phyloP scores from a whole-genome alignment of 2,797 vertebrate species.

The Enteromius afrohamiltoni region DNA sequence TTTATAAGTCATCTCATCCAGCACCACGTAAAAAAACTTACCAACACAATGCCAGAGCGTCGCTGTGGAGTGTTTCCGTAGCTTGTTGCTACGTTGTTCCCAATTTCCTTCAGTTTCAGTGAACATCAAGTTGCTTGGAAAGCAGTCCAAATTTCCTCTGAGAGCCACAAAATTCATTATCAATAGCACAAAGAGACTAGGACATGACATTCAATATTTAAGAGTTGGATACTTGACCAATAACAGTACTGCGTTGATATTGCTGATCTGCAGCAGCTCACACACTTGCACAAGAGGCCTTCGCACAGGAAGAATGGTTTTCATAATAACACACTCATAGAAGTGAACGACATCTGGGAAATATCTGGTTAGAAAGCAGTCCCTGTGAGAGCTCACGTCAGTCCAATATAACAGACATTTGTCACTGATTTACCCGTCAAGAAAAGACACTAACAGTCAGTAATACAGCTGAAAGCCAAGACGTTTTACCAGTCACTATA shows the following conservation, averaged over 20 bases:
- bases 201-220: not conserved
- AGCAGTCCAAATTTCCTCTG: not conserved
- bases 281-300: not conserved
- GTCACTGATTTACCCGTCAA: slow-evolving; percentile 27
- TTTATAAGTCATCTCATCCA: not conserved
- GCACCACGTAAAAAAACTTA: not conserved
- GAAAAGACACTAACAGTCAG: not conserved
- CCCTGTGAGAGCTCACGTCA: not conserved
- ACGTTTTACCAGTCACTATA: slow-evolving; percentile 35
- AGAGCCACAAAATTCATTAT: not conserved
- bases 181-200: not conserved
- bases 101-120: not conserved
- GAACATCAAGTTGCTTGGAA: not conserved
- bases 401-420: slow-evolving; percentile 2
- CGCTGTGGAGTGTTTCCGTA: not conserved
- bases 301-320: not conserved
- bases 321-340: not conserved
- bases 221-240: not conserved
- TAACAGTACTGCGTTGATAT: not conserved
- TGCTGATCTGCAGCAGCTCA: not conserved
- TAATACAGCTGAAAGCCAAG: not conserved
- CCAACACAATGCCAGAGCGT: not conserved
- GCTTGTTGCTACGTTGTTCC: not conserved
- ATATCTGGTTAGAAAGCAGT: slow-evolving; percentile 18
- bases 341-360: slow-evolving; percentile 28